phyloP scores from a whole-genome alignment of 2,888 invertebrate genomes.

The Papilio elwesi region DNA sequence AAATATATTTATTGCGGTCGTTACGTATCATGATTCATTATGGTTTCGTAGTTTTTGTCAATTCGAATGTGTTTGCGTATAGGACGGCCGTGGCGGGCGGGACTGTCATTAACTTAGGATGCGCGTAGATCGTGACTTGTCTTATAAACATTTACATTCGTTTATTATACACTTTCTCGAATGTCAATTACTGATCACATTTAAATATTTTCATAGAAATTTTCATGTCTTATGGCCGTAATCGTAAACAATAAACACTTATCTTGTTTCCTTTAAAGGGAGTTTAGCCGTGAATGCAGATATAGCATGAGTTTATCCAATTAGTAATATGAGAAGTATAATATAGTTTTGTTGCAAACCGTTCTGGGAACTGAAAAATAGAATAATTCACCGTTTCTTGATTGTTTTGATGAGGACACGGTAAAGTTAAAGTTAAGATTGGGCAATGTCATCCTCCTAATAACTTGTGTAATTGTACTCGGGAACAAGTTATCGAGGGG shows the following conservation, averaged over 20 bases:
- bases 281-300: slow-evolving; percentile 56
- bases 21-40: slow-evolving; percentile 50
- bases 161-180: slow-evolving; percentile 28
- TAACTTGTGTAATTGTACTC: slow-evolving; percentile 9
- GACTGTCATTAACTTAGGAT: too few relatives aligned
- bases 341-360: slow-evolving; percentile 74
- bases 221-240: slow-evolving; percentile 49
- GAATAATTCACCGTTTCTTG: slow-evolving; percentile 49
- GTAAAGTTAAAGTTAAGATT: slow-evolving; percentile 47
- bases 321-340: slow-evolving; percentile 74
- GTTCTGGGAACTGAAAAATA: slow-evolving; percentile 46
- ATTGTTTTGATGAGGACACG: slow-evolving; percentile 48
- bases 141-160: slow-evolving; percentile 34
- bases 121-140: not conserved
- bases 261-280: slow-evolving; percentile 48
- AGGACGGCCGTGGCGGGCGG: not conserved
- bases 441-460: slow-evolving; percentile 26
- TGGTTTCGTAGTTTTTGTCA: slow-evolving; percentile 51
- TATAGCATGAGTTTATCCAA: slow-evolving; percentile 51
- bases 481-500: slow-evolving; percentile 22
- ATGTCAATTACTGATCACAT: slow-evolving; percentile 58
- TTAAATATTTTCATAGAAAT: slow-evolving; percentile 57
- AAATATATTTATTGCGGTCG: slow-evolving; percentile 71
- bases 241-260: slow-evolving; percentile 47
- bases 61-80: slow-evolving; percentile 29